Base-by-base conservation (phyloP, 1,140 invertebrate genomes). In the Pseudomyrmex gracilis region DNA sequence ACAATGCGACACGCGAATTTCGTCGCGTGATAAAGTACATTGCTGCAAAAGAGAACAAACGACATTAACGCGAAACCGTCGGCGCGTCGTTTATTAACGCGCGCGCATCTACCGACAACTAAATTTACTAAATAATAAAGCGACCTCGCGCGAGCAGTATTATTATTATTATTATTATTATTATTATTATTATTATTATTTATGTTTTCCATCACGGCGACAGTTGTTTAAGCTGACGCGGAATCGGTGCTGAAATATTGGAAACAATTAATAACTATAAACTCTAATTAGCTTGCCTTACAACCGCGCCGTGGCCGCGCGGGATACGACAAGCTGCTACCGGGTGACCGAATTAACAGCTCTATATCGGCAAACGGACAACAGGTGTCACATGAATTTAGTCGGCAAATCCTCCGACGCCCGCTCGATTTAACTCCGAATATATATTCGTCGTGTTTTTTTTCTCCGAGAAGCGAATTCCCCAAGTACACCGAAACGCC, bases 351-450 rank as follows among this genome's bases (percentile, higher is more conserved):
- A 86, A 87, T 87, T 87, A 87, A 77, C 78, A 22, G 58, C 64
- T 34, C 34, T 71, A 60, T 87, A 83, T 87, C 80, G 66, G 49
- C 73, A 66, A 68, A 68, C 60, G 76, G 64, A 78, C 86, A 87
- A 87, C 86, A 87, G 86, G 86, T 87, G 86, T 86, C 86, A 87
- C 84, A 83, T 87, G 85, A 86, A 87, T 87, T 87, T 83, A 61
- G 71, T 66, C 60, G 76, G 73, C 47, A 78, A 83, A 87, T 67
- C 67, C 73, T 73, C 51, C 73, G 58, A 73, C 76, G 74, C 51
- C 60, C 63, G 51, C 83, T 68, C 76, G 84, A 85, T 82, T 74
- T 64, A 70, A 55, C 45, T 55, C 24, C n/a, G 22, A 85, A 85
- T 61, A 61, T 85, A 61, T 74, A 34, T 34, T 68, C 70, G 60